phyloP scores from a whole-genome alignment of 1,140 invertebrate species.

The Drosophila grimshawi region DNA sequence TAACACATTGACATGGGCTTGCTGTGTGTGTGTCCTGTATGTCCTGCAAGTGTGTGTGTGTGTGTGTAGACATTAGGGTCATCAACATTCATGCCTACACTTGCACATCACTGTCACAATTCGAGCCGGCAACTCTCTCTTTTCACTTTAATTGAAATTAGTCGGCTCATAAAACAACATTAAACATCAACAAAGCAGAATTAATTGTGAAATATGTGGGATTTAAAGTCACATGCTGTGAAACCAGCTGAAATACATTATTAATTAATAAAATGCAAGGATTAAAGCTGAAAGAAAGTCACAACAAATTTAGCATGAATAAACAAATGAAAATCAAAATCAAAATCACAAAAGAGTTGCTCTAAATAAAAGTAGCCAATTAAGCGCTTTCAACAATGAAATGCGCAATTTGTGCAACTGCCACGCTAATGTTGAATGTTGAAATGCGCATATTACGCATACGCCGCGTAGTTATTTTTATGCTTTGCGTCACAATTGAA shows the following conservation, averaged over 20 bases:
- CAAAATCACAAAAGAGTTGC: no score
- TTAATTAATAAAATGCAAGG: no score
- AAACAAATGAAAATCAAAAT: no score
- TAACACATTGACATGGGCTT: conserved; percentile 59
- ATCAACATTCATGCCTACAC: conserved; percentile 48
- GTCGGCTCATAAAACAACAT: conserved; percentile 32
- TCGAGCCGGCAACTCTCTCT: conserved; percentile 9
- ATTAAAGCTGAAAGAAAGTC: no score
- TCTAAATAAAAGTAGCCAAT: neutral
- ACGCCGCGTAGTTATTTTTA: conserved; percentile 22
- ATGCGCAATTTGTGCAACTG: neutral
- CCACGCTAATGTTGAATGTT: neutral
- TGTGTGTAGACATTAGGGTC: conserved; percentile 53
- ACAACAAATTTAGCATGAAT: no score
- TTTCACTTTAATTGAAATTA: conserved; percentile 59
- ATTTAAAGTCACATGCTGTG: conserved; percentile 15
- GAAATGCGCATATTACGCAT: conserved; percentile 16
- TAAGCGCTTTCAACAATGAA: neutral
- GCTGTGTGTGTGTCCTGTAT: neutral
- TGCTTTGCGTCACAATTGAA: conserved; percentile 40
- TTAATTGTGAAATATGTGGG: conserved; percentile 21
- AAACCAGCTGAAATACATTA: no score
- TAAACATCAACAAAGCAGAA: neutral
- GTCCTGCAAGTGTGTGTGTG: conserved; percentile 9
- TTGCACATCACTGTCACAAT: conserved; percentile 41